A percentile compares a stretch with the other conserved stretches of the same genome.
Evolutionary conservation across 2,113 vertebrate genomes (phyloP).

Genomic region (Myotis davidii): DNA sequence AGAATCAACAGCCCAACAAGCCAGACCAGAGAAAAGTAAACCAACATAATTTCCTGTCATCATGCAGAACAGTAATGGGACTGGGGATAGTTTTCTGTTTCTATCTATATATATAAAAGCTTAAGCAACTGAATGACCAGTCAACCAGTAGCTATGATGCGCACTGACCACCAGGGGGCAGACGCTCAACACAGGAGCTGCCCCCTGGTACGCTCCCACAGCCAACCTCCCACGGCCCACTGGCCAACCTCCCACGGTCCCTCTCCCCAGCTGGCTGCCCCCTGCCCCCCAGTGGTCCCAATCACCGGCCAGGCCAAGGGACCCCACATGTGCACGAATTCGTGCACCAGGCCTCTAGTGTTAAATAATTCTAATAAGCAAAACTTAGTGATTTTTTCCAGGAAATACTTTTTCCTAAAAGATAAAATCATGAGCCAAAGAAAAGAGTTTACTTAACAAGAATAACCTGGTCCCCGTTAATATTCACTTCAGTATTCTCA

Average conservation of each 20-base stretch:
- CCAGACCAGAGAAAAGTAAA: slow-evolving; percentile 38
- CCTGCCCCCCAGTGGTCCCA: too few relatives aligned
- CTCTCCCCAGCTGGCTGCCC: too few relatives aligned
- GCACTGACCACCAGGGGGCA: too few relatives aligned
- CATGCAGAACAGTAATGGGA: neutral
- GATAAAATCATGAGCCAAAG: slow-evolving; percentile 45
- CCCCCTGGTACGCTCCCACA: too few relatives aligned
- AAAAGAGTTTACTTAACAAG: slow-evolving; percentile 23
- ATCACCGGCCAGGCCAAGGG: too few relatives aligned
- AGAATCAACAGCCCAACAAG: slow-evolving; percentile 8
- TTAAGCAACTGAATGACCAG: too few relatives aligned
- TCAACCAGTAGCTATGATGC: too few relatives aligned
- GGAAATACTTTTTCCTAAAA: slow-evolving; percentile 46
- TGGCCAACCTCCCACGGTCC: too few relatives aligned
- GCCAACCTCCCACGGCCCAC: too few relatives aligned
- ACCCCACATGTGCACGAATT: too few relatives aligned
- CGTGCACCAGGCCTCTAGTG: neutral
- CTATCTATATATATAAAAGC: too few relatives aligned
- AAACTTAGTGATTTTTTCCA: slow-evolving; percentile 49
- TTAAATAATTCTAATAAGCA: slow-evolving; percentile 47
- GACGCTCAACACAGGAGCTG: too few relatives aligned
- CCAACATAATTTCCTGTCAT: slow-evolving; percentile 20
- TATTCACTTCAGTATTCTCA: neutral
- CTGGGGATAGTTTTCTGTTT: slow-evolving; percentile 9
- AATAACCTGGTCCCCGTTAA: neutral